phyloP scores from a whole-genome alignment of 1,140 invertebrate species.

The Asobara japonica region DNA sequence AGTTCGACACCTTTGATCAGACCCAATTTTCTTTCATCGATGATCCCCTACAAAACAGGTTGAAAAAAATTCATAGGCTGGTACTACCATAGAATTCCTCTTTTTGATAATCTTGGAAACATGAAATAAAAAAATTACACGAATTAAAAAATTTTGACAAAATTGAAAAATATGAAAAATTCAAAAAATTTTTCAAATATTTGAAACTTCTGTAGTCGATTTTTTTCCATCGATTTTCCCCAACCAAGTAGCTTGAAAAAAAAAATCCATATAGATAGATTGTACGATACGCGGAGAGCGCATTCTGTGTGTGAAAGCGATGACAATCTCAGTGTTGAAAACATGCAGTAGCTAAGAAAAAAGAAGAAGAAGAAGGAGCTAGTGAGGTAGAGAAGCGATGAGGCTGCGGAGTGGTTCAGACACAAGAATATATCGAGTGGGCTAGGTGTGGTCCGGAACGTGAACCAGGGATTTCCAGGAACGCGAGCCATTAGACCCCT shows the following conservation, averaged over 20 bases:
- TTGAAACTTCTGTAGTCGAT: not conserved
- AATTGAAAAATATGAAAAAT: no score
- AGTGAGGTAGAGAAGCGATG: constrained; percentile 9
- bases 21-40: no score
- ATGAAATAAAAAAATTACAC: no score
- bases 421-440: constrained; percentile 21
- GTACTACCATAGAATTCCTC: no score
- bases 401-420: constrained; percentile 11
- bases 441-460: constrained; percentile 65
- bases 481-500: constrained; percentile 65
- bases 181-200: not conserved
- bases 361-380: constrained; percentile 9
- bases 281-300: constrained; percentile 31
- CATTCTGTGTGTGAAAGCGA: constrained; percentile 47
- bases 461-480: constrained; percentile 63
- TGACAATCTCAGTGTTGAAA: constrained; percentile 48
- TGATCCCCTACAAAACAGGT: no score
- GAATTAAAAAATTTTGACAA: no score
- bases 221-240: not conserved
- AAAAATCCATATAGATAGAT: constrained; percentile 17
- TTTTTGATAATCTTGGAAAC: no score
- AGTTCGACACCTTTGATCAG: no score
- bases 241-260: not conserved
- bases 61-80: no score
- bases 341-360: constrained; percentile 12